Base-by-base conservation (phyloP, 2,888 invertebrate species). In the Ischnura elegans region DNA sequence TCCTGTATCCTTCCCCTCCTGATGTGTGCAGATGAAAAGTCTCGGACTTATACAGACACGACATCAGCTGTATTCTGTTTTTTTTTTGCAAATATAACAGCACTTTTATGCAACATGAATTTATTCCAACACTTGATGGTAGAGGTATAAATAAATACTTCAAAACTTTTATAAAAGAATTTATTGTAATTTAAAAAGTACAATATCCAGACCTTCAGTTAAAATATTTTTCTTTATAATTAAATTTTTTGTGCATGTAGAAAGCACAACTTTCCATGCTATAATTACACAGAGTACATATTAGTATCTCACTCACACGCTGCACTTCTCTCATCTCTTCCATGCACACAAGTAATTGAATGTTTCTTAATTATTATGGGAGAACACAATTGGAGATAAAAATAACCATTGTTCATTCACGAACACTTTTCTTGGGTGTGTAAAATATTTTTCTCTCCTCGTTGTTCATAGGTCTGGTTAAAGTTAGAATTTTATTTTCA, bases 171-270 rank as follows among this genome's bases (percentile, higher is more conserved):
- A 90, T n/a, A 90, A 90, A 61, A 90, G 61, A 61, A 87, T 90
- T 90, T 90, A 90, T 90, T 90, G 42, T 61, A 61, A 61, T 90
- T 90, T 55, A 66, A 90, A 90, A 90, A 90, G 90, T 90, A 90
- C 90, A 90, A 25, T 90, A 36, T 90, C 90, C 90, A 90, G 90
- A 90, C 90, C 90, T 90, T 42, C 61, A 90, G n/a, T 43, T 66
- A 90, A 61, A 55, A 90, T 51, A 86, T 90, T 61, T 90, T 47
- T 61, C 36, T 90, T 43, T 61, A 66, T 66, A 61, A 43, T 90
- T 90, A 90, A 90, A 66, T 43, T 90, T 25, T 43, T 16, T 90
- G 43, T 90, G 55, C 61, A 43, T 66, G 90, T 90, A 61, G 61
- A 66, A 66, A 43, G 55, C 42, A 90, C 90, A 66, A 47, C 47